phyloP scores from a whole-genome alignment of 1,140 invertebrate species.

The Sarcophaga bullata region DNA sequence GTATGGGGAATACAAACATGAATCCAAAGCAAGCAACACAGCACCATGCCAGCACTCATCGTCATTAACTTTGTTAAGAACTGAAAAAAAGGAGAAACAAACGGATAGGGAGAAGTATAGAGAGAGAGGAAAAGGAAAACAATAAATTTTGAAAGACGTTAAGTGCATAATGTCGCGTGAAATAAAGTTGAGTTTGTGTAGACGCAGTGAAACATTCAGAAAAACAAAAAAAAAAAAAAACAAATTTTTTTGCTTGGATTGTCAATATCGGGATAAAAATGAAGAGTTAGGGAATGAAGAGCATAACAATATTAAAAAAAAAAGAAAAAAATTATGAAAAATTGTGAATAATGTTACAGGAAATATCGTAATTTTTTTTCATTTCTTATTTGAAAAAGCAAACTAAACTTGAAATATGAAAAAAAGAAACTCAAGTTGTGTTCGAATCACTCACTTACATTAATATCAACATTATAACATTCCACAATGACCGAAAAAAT shows the following conservation, averaged over 20 bases:
- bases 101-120: not conserved
- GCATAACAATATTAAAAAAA: not conserved
- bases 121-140: not conserved
- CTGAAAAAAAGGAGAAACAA: not conserved
- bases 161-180: constrained; percentile 13
- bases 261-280: not conserved
- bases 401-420: not conserved
- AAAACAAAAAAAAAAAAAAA: not conserved
- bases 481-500: no score
- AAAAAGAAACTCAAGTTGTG: not conserved
- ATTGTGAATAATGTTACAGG: constrained; percentile 36
- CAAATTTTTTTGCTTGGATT: not conserved
- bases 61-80: not conserved
- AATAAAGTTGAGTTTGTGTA: not conserved
- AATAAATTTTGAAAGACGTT: not conserved
- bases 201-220: no score
- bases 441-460: constrained; percentile 31
- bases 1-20: no score
- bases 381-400: not conserved
- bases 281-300: not conserved
- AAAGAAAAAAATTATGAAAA: constrained; percentile 2
- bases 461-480: not conserved
- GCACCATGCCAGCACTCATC: no score
- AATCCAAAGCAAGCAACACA: no score
- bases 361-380: constrained; percentile 28